Conservation (phyloP, 2,888 invertebrate genomes). For the Mythimna loreyi region DNA sequence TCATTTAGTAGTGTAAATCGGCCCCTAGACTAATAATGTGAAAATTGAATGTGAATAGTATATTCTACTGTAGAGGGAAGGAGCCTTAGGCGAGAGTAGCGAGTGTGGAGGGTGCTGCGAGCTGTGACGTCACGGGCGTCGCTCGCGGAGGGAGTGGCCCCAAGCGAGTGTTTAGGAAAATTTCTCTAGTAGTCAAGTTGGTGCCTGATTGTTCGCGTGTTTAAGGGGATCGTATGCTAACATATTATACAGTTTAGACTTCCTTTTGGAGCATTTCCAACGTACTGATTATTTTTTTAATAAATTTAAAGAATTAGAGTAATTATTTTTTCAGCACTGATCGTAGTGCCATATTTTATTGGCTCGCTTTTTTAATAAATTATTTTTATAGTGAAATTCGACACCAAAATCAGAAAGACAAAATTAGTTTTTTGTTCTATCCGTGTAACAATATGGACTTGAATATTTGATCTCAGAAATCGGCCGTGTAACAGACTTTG, state of each 20-base stretch:
- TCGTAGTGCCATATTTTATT: constrained; percentile 89
- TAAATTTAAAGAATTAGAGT: constrained; percentile 84
- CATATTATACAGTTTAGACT: constrained; percentile 71
- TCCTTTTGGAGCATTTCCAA: constrained; percentile 85
- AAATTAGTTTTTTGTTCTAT: constrained; percentile 78
- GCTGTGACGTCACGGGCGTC: constrained; percentile 39
- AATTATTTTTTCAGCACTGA: constrained; percentile 89
- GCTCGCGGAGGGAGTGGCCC: constrained; percentile 70
- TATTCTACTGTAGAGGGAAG: constrained; percentile 67
- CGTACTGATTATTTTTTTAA: constrained; percentile 88
- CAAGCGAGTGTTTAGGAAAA: constrained; percentile 84
- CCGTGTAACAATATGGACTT: constrained; percentile 83
- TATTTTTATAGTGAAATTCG: constrained; percentile 87
- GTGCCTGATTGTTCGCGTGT: constrained; percentile 86
- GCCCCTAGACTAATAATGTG: constrained; percentile 72
- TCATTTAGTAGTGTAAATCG: constrained; percentile 76
- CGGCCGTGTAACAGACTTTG: constrained; percentile 73
- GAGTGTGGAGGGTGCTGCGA: constrained; percentile 7
- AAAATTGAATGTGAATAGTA: constrained; percentile 63
- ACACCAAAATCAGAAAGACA: constrained; percentile 88
- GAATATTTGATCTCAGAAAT: constrained; percentile 87
- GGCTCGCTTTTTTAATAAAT: constrained; percentile 84
- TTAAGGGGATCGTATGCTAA: constrained; percentile 75
- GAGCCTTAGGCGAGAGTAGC: constrained; percentile 70
- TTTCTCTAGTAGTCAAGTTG: constrained; percentile 87